phyloP scores from a whole-genome alignment of 2,797 vertebrate species.

The Neopelma chrysocephalum region DNA sequence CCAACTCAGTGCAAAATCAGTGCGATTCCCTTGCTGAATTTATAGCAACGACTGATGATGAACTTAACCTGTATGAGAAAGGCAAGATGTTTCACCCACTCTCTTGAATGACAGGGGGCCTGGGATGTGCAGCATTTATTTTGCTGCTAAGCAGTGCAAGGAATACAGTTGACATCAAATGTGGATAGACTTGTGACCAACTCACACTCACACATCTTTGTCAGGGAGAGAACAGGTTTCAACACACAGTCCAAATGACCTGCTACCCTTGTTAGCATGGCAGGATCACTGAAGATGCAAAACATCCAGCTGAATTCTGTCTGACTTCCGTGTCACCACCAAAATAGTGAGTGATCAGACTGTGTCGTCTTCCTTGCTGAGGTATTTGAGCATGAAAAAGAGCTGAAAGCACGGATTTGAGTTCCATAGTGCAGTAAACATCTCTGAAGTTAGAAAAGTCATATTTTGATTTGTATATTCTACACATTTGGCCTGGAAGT shows the following conservation, averaged over 20 bases:
- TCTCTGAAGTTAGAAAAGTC: background rate
- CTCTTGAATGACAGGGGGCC: background rate
- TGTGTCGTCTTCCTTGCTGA: background rate
- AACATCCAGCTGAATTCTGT: background rate
- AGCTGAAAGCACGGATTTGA: background rate
- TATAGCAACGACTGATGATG: background rate
- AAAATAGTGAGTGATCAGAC: background rate
- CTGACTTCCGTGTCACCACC: background rate
- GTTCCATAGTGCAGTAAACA: background rate
- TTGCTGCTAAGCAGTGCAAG: background rate
- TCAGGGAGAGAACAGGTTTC: background rate
- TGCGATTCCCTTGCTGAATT: background rate
- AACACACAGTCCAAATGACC: background rate
- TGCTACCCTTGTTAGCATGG: background rate
- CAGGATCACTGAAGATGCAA: background rate
- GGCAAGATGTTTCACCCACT: background rate
- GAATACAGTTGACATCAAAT: background rate
- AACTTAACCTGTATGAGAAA: background rate
- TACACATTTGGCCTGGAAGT: background rate
- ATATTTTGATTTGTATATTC: background rate
- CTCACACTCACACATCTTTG: background rate
- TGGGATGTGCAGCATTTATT: background rate
- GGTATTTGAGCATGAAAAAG: background rate
- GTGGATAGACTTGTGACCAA: background rate
- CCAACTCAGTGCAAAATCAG: background rate